These are phyloP conservation scores for Brachionus asplanchnoidis DNA, from an alignment of 1,140 invertebrate genomes.

Conservation along the genomic window DNA sequence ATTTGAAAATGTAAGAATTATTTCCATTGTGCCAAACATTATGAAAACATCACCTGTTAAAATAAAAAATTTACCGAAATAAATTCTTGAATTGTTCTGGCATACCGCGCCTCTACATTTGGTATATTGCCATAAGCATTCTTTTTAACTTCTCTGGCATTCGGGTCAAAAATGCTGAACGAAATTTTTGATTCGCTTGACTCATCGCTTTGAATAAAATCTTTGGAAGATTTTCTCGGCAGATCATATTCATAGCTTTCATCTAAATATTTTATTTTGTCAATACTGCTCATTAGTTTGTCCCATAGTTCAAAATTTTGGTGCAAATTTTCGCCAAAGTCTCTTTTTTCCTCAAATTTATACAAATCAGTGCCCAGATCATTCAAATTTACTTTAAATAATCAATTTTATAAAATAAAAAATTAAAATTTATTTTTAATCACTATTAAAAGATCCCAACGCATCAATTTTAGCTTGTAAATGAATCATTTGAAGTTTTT, in stretches of 20 bases:
- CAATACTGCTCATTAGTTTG: constrained; percentile 27
- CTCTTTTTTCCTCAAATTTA: background rate
- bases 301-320: constrained; percentile 41
- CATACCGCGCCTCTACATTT: background rate
- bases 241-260: constrained; percentile 27
- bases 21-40: background rate
- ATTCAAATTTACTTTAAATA: constrained; percentile 11
- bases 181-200: constrained; percentile 8
- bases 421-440: background rate
- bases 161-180: background rate
- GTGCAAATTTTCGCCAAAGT: background rate
- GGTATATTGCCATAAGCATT: background rate
- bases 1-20: too few relatives aligned
- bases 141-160: background rate
- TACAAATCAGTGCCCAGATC: background rate
- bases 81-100: background rate
- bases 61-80: background rate
- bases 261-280: constrained; percentile 22
- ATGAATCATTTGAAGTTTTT: constrained; percentile 30
- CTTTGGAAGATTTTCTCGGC: constrained; percentile 14
- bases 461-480: constrained; percentile 39
- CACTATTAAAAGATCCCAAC: constrained; percentile 27
- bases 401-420: background rate
- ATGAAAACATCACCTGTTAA: background rate
- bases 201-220: constrained; percentile 20